These are phyloP conservation scores for Peribatodes rhomboidaria DNA, from an alignment of 2,888 invertebrate species.

Conservation along the genomic window DNA sequence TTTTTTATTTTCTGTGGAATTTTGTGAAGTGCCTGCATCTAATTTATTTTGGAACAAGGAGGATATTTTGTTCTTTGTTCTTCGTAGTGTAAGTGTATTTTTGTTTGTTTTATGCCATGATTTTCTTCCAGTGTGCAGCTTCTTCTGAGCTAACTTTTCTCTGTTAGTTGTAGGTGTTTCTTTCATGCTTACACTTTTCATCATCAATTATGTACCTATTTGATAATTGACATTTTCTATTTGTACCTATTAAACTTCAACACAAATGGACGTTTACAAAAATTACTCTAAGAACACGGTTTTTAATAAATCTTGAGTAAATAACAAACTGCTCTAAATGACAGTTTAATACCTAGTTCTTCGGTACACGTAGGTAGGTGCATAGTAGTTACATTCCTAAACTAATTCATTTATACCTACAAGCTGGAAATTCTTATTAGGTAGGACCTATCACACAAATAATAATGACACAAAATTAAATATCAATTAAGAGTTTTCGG, in stretches of 20 bases:
- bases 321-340: too few relatives aligned
- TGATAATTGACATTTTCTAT: not conserved
- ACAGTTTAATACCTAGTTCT: too few relatives aligned
- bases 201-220: not conserved
- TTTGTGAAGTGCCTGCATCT: constrained; percentile 45
- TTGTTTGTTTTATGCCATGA: constrained; percentile 26
- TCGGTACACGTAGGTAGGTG: too few relatives aligned
- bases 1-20: constrained; percentile 41
- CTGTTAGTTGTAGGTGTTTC: not conserved
- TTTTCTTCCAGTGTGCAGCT: constrained; percentile 22
- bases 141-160: not conserved
- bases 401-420: too few relatives aligned
- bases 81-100: constrained; percentile 39
- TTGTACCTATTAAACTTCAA: too few relatives aligned
- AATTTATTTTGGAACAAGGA: constrained; percentile 30
- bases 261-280: too few relatives aligned
- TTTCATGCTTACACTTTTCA: not conserved
- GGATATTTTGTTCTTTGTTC: constrained; percentile 37
- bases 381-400: too few relatives aligned
- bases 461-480: not conserved
- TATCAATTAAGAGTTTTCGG: not conserved
- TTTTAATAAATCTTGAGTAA: too few relatives aligned
- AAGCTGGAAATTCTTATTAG: too few relatives aligned
- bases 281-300: too few relatives aligned
- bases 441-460: not conserved